Evolutionary conservation across 2,888 invertebrate genomes (phyloP), one percentile per base, ranked within the genome.

Genomic region (Druceiella hillmani): DNA sequence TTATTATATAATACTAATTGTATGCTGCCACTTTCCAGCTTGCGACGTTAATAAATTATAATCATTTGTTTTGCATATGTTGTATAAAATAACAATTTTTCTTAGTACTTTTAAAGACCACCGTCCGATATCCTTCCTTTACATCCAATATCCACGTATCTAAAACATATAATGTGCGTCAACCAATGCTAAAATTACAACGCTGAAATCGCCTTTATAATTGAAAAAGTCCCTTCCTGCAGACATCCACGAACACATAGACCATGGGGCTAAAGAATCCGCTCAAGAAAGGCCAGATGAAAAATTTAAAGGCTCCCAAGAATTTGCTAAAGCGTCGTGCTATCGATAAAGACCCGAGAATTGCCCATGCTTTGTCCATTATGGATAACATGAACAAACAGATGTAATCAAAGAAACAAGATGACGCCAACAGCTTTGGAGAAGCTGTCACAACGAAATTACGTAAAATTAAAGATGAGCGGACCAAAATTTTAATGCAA

Each of bases 381-480:
- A 47, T 47, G 47, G 11, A 49, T 45, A 47, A 44, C 39, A 43
- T 49, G 30, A 49, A 47, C 34, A 47, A 47, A 41, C 44, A 45
- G 36, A 45, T 48, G 40, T 42, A 47, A 47, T 38, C 39, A 44
- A 44, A 45, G 41, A 31, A 7, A 41, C 46, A 47, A 46, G 44
- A 47, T 29, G 45, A 49, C 4, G 41, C n/a, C n/a, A n/a, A n/a
- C n/a, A n/a, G n/a, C n/a, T n/a, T n/a, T n/a, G n/a, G n/a, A n/a
- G n/a, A n/a, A n/a, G n/a, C n/a, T n/a, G n/a, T n/a, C n/a, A n/a
- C n/a, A n/a, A n/a, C n/a, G 38, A 49, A 48, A 40, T 41, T 45
- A 48, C 44, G 45, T 36, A 47, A 47, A 48, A 47, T 47, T 48
- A 47, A 6, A 37, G 42, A 49, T 46, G 47, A 47, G 41, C n/a